These are phyloP conservation scores for Orycteropus afer DNA, from an alignment of 2,113 vertebrate genomes.

Conservation along the genomic window DNA sequence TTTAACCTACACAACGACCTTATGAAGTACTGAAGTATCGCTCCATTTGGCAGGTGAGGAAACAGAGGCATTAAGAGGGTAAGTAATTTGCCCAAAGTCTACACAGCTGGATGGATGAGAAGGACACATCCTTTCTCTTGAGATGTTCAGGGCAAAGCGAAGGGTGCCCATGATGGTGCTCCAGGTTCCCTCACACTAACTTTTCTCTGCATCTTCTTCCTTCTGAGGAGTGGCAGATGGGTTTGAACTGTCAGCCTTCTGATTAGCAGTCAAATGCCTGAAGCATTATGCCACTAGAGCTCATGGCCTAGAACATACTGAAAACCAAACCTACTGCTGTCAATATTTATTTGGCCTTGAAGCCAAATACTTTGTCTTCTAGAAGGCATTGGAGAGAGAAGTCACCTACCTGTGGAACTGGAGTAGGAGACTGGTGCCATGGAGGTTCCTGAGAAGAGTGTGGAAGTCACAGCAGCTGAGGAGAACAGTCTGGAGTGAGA, in stretches of 20 bases:
- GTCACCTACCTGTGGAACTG: constrained; percentile 13
- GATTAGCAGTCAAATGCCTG: no score
- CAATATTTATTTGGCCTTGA: no score
- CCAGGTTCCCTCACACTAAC: neutral
- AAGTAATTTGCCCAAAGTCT: neutral
- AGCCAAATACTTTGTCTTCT: neutral
- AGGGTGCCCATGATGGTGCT: neutral
- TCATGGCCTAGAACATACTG: no score
- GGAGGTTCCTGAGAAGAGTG: neutral
- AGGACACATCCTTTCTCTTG: neutral
- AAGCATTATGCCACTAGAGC: no score
- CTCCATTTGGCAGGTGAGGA: neutral
- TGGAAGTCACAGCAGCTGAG: neutral
- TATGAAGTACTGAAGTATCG: neutral
- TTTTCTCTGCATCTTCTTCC: neutral
- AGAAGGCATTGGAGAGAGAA: neutral
- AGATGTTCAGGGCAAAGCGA: neutral
- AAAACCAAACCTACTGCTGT: no score
- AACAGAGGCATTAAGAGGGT: neutral
- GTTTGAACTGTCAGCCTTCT: no score
- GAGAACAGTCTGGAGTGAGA: neutral
- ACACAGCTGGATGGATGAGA: neutral
- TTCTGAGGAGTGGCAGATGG: no score
- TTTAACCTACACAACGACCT: neutral
- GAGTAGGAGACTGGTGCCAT: neutral